Base-by-base conservation (phyloP, 2,888 invertebrate genomes). In the Ypsolopha scabrella region DNA sequence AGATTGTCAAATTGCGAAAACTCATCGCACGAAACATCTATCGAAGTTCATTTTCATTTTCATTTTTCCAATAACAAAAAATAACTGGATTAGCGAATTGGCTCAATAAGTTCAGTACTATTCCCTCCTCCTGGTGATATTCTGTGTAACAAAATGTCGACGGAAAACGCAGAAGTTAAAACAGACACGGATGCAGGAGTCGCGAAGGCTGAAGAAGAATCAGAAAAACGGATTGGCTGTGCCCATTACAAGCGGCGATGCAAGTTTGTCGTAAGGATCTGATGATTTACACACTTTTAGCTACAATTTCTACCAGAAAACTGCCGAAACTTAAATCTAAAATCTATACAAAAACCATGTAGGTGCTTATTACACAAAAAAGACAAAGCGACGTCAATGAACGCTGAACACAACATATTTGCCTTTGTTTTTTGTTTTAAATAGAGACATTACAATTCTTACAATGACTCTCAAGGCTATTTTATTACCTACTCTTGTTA, bases 231-330 rank as follows among this genome's bases (percentile, higher is more conserved):
- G 33, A 79, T 89, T 58, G 95, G 95, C 53, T 95, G 95, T 80
- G 90, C 91, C 61, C 95, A 95, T 82, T 95, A 95, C 70, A 93
- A 93, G 73, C 88, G 95, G 65, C 91, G 93, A 73, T 94, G 94
- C 48, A 94, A 94, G 85, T 93, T 95, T 80, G 93, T 95, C 87
- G 94, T 94, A 87, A 90, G 92, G 24, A 49, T 34, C 24, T 51
- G 36, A 59, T 69, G 65, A 70, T 61, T 67, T 63, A 70, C 64
- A 57, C 55, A 57, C 63, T 63, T 59, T 39, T 55, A 57, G 67
- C 33, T 47, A 24, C 14, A 51, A 24, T 24, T 24, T 24, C 24
- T 24, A 24, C 24, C 24, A 24, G 24, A 24, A 24, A 24, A 3
- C 24, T 24, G 24, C 4, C 24, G 24, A 24, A 24, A 24, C 24